These are phyloP conservation scores for Laothoe populi DNA, from an alignment of 2,888 invertebrate species.

Conservation along the genomic window DNA sequence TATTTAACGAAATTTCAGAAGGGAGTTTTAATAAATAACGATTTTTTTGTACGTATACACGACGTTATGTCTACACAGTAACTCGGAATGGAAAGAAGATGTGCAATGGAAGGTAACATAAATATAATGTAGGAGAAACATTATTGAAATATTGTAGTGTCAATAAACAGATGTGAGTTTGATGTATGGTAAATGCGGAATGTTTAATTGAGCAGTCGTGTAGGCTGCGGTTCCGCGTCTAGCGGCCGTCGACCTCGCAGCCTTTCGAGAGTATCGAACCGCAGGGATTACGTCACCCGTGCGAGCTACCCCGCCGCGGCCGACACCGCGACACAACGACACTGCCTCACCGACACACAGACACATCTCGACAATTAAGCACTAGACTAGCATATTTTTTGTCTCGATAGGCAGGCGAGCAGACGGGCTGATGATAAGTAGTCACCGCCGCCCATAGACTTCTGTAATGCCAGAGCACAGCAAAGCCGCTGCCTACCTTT, in stretches of 20 bases:
- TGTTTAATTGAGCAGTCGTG: conserved; percentile 79
- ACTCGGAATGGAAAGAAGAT: not conserved
- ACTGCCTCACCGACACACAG: not conserved
- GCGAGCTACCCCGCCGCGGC: conserved; percentile 58
- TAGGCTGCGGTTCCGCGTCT: conserved; percentile 80
- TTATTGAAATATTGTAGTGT: conserved; percentile 23
- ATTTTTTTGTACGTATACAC: not conserved
- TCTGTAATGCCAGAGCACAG: too few relatives aligned
- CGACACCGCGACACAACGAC: conserved; percentile 18
- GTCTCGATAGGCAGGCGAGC: too few relatives aligned
- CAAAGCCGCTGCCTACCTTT: too few relatives aligned
- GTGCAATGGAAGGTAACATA: too few relatives aligned
- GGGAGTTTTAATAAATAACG: not conserved
- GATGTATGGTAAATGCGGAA: conserved; percentile 60
- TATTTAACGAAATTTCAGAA: not conserved
- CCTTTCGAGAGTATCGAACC: conserved; percentile 78
- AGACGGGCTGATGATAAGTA: too few relatives aligned
- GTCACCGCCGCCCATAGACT: too few relatives aligned
- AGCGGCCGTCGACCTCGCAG: conserved; percentile 78
- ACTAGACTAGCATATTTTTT: not conserved
- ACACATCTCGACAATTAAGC: not conserved
- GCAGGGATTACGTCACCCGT: conserved; percentile 76
- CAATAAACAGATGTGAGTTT: conserved; percentile 34
- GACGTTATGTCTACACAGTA: not conserved
- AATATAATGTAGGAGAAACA: too few relatives aligned